Evolutionary conservation across 2,797 vertebrate genomes (phyloP).

Genomic region (Prunella strophiata): DNA sequence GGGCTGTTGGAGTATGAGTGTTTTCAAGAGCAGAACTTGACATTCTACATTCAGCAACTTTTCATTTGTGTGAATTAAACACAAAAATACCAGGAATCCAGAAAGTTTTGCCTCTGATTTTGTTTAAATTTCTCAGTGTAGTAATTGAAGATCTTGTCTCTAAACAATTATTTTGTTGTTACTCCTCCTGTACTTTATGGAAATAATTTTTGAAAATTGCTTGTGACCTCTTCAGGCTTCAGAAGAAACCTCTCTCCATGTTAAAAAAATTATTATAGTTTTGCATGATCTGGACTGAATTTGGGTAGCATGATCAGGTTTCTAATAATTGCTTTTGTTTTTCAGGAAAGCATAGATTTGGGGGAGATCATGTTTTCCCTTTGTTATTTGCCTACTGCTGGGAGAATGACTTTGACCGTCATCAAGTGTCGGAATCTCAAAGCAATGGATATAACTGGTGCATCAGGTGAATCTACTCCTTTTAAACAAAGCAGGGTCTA

Average conservation of each 20-base stretch:
- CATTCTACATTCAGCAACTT: neutral
- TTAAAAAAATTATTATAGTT: neutral
- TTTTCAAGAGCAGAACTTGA: neutral
- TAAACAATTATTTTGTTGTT: neutral
- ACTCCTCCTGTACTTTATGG: neutral
- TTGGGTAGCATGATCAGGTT: neutral
- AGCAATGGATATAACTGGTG: conserved; percentile 98
- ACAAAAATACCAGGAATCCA: neutral
- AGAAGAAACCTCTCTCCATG: neutral
- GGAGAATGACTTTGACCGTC: conserved; percentile 96
- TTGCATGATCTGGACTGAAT: neutral
- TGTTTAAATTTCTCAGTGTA: neutral
- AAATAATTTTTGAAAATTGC: neutral
- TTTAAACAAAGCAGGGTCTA: neutral
- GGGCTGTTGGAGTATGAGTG: neutral
- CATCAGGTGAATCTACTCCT: conserved; percentile 85
- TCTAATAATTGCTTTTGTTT: conserved; percentile 29
- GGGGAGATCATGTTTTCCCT: conserved; percentile 99
- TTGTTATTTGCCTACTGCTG: conserved; percentile 97
- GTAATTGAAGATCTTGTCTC: neutral
- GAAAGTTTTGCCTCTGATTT: neutral
- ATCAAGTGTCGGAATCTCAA: conserved; percentile 99
- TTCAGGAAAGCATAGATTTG: conserved; percentile 94
- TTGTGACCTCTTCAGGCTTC: neutral
- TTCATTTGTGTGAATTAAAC: neutral